These are phyloP conservation scores for Oscheius sp. DNA, from an alignment of 2,888 invertebrate genomes.

Conservation along the genomic window DNA sequence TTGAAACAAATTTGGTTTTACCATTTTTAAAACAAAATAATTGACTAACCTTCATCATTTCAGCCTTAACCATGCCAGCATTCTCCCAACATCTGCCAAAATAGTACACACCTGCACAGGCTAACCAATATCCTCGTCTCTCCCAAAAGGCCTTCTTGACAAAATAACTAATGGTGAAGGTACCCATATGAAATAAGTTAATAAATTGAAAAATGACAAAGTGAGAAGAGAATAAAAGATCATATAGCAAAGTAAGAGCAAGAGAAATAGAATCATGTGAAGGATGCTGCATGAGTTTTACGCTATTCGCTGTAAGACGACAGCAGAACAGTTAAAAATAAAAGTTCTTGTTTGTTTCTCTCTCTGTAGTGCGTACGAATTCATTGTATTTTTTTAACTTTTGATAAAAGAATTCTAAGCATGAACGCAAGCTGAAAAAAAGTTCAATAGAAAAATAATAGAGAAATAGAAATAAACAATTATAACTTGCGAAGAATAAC, in stretches of 20 bases:
- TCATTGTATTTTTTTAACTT: too few relatives aligned
- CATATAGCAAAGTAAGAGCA: neutral
- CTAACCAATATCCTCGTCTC: slow-evolving; percentile 43
- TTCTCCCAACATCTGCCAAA: slow-evolving; percentile 57
- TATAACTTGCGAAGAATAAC: too few relatives aligned
- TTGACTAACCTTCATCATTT: slow-evolving; percentile 61
- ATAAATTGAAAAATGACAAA: neutral
- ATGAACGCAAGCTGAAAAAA: too few relatives aligned
- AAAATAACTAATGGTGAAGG: slow-evolving; percentile 58
- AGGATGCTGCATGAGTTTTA: too few relatives aligned
- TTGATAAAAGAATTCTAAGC: too few relatives aligned
- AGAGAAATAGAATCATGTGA: slow-evolving; percentile 17
- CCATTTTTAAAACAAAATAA: neutral
- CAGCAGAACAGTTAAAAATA: too few relatives aligned
- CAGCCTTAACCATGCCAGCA: slow-evolving; percentile 51
- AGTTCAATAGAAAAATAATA: too few relatives aligned
- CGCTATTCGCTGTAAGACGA: too few relatives aligned
- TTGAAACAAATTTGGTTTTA: too few relatives aligned
- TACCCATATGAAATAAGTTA: slow-evolving; percentile 50
- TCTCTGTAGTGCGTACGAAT: too few relatives aligned
- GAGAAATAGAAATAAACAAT: too few relatives aligned
- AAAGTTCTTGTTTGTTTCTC: too few relatives aligned
- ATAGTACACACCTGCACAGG: slow-evolving; percentile 46
- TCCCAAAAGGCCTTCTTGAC: slow-evolving; percentile 51
- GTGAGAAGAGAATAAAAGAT: neutral